phyloP scores from a whole-genome alignment of 2,797 vertebrate species.

The Anas bahamensis region DNA sequence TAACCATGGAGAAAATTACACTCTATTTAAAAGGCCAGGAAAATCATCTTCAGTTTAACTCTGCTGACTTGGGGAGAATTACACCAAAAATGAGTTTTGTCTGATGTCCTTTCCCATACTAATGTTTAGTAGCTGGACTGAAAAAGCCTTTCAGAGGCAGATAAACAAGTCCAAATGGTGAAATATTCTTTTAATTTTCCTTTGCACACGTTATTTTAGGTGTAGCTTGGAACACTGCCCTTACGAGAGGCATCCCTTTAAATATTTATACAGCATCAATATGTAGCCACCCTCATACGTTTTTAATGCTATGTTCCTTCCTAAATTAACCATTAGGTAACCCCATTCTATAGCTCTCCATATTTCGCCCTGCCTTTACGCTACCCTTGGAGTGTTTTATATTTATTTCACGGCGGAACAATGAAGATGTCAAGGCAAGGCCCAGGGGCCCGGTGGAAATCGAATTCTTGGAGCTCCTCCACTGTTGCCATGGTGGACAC shows the following conservation, averaged over 20 bases:
- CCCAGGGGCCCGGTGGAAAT: conserved; percentile 81
- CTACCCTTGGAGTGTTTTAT: neutral
- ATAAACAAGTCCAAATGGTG: conserved; percentile 34
- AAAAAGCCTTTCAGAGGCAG: conserved; percentile 19
- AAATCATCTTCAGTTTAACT: conserved; percentile 64
- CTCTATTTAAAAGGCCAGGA: conserved; percentile 70
- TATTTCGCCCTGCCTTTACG: neutral
- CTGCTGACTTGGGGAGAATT: conserved; percentile 67
- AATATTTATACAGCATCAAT: conserved; percentile 61
- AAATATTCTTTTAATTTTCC: conserved; percentile 65
- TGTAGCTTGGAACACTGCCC: conserved; percentile 49
- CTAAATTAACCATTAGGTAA: conserved; percentile 49
- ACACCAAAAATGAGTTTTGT: conserved; percentile 29
- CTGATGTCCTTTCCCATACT: conserved; percentile 4
- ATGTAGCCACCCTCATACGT: conserved; percentile 40
- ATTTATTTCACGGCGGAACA: conserved; percentile 65
- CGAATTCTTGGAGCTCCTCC: conserved; percentile 77
- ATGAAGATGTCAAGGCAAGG: conserved; percentile 82
- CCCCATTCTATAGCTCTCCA: neutral
- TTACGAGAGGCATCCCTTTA: conserved; percentile 36
- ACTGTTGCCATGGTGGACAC: conserved; percentile 85
- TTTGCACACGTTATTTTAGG: conserved; percentile 25
- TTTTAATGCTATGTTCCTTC: conserved; percentile 58
- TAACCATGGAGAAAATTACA: conserved; percentile 69
- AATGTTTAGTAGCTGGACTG: conserved; percentile 4